These are phyloP conservation scores for Zootermopsis nevadensis DNA, from an alignment of 2,888 invertebrate species.

Conservation along the genomic window DNA sequence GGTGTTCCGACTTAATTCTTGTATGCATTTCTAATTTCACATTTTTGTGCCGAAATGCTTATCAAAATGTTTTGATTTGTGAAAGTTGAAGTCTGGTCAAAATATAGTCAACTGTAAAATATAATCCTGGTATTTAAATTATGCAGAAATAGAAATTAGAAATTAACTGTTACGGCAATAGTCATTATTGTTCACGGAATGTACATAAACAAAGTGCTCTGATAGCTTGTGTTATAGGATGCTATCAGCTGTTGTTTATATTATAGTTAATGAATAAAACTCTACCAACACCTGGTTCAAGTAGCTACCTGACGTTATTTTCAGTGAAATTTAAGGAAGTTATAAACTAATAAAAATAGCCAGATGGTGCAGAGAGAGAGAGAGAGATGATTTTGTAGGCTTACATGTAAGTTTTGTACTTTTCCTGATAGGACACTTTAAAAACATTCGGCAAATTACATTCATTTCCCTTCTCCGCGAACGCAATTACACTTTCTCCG, in stretches of 20 bases:
- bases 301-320: not conserved
- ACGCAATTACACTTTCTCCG: not conserved
- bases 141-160: too few species aligned
- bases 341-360: not conserved
- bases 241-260: not conserved
- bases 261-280: not conserved
- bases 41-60: too few species aligned
- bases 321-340: not conserved
- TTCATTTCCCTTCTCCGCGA: not conserved
- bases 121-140: too few species aligned
- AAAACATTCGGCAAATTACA: constrained; percentile 22
- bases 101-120: too few species aligned
- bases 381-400: not conserved
- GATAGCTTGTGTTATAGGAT: not conserved
- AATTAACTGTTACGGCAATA: too few species aligned
- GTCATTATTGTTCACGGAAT: too few species aligned
- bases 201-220: too few species aligned
- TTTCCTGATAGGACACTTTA: not conserved
- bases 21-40: too few species aligned
- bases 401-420: not conserved
- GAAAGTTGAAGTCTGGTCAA: too few species aligned
- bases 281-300: not conserved
- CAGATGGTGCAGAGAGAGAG: not conserved
- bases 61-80: too few species aligned
- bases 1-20: too few species aligned